Evolutionary conservation across 2,797 vertebrate species (phyloP), one percentile per base, ranked within the genome.

Genomic region (Takifugu rubripes): DNA sequence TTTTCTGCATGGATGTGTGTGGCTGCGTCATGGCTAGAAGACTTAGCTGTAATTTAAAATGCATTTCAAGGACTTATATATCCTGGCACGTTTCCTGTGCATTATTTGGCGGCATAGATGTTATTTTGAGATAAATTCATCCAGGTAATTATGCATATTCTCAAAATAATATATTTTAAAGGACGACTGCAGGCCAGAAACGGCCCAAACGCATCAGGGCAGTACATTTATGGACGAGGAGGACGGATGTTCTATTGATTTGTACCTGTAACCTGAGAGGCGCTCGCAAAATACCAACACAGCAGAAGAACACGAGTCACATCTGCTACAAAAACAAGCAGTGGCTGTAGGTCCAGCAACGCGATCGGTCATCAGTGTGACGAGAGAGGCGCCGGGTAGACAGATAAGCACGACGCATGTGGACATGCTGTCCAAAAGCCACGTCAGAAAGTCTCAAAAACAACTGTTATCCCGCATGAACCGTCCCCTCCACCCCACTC

Each of bases 211-310:
- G 61, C 78, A 73, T 73, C 68, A 63, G 53, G 59, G 56, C 69
- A 77, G 54, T 51, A 24, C 70, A 79, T 66, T 64, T 84, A 82
- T 87, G 44, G 71, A 71, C 71, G 66, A 63, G 58, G 75, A 75
- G 78, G 69, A 46, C 64, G 62, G 57, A 65, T 75, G 80, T 80
- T 83, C 57, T 75, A 88, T 90, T 76, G 86, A 87, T 90, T 83
- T 46, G 72, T 80, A 74, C 79, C 74, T 83, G 87, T 77, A 90
- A 90, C 70, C 59, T 49, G 83, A 90, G 86, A 58, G 33, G 68
- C 27, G 46, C 52, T 51, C 75, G 75, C 77, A 85, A 84, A 86
- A 86, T 64, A 82, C 72, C 61, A 78, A 72, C 75, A 79, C 50
- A 62, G 74, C 46, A 12, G 67, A 57, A 74, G 61, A 68, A 75